These are phyloP conservation scores for Magallana angulata DNA, from an alignment of 1,140 invertebrate species.

Conservation along the genomic window DNA sequence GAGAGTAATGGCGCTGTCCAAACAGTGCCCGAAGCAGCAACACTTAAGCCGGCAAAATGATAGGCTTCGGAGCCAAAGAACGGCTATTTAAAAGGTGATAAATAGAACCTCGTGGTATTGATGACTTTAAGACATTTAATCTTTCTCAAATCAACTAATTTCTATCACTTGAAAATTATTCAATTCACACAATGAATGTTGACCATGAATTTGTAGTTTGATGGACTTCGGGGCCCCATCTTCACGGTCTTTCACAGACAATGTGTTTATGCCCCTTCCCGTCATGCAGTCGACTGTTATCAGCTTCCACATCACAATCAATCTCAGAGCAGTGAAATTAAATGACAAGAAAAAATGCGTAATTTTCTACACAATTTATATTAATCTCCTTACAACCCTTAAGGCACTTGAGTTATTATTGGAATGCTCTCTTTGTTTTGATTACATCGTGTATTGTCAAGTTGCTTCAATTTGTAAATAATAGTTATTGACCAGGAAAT, in stretches of 20 bases:
- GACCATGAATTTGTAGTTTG: conserved; percentile 11
- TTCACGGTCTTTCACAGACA: conserved; percentile 3
- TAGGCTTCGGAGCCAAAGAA: conserved; percentile 51
- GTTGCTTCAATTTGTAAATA: too few relatives aligned
- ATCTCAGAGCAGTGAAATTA: conserved; percentile 23
- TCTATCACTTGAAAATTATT: conserved; percentile 51
- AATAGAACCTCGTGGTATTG: conserved; percentile 54
- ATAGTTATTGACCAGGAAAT: too few relatives aligned
- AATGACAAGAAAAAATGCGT: conserved; percentile 19
- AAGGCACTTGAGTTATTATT: background rate
- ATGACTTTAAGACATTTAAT: conserved; percentile 53
- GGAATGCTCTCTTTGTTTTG: too few relatives aligned
- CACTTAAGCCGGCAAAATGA: conserved; percentile 49
- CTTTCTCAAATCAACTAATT: conserved; percentile 59
- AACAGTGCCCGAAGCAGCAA: conserved; percentile 44
- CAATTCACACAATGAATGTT: conserved; percentile 37
- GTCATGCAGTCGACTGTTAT: conserved; percentile 16
- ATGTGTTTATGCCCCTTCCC: background rate
- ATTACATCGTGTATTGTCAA: too few relatives aligned
- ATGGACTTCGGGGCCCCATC: background rate
- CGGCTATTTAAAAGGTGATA: conserved; percentile 63
- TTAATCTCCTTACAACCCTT: background rate
- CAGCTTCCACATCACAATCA: conserved; percentile 7
- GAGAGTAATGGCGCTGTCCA: conserved; percentile 54
- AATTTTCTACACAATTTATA: background rate